Evolutionary conservation across 2,113 vertebrate genomes (phyloP), one percentile per base, ranked within the genome.

Genomic region (Paradoxurus hermaphroditus): DNA sequence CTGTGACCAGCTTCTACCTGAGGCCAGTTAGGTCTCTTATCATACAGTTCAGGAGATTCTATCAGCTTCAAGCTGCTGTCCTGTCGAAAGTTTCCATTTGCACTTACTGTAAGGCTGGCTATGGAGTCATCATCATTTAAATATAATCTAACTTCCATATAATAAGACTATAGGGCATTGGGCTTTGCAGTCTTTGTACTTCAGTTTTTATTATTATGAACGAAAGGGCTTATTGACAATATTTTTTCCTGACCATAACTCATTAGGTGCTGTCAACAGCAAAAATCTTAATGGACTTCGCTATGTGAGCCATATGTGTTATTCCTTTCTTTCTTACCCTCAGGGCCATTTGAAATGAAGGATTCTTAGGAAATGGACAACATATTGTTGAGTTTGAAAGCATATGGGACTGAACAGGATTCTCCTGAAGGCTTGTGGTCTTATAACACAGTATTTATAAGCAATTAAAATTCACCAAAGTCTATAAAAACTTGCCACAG

Each of bases 401-500:
- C 90, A 97, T 92, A 89, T 93, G 73, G 51, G 67, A 34, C 78
- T 90, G 83, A 97, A 97, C n/a, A 78, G 81, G 62, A 86, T 94
- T 73, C 75, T 86, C 34, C n/a, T 41, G 25, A 95, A 93, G 85
- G 67, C 62, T 97, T 49, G 10, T 93, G 72, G 90, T 96, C 81
- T 92, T 90, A 95, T 86, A 92, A 97, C 96, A 49, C 53, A 94
- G 96, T 96, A 96, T 97, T 97, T 97, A 96, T 94, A 95, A 91
- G 96, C 97, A 98, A 97, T 95, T 94, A 94, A 96, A 77, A 97
- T 96, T 97, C 96, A 83, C 97, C 85, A 97, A 97, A 98, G 95
- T 98, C 96, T 97, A 96, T 97, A 97, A 93, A 98, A 98, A 97
- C 95, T 97, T 98, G 90, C 93, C 90, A 96, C 96, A 95, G 95